Percentiles rank a stretch among this genome's conserved stretches.
Evolutionary conservation across 2,113 vertebrate species (phyloP).

Genomic region (Triplophysa siluroides): DNA sequence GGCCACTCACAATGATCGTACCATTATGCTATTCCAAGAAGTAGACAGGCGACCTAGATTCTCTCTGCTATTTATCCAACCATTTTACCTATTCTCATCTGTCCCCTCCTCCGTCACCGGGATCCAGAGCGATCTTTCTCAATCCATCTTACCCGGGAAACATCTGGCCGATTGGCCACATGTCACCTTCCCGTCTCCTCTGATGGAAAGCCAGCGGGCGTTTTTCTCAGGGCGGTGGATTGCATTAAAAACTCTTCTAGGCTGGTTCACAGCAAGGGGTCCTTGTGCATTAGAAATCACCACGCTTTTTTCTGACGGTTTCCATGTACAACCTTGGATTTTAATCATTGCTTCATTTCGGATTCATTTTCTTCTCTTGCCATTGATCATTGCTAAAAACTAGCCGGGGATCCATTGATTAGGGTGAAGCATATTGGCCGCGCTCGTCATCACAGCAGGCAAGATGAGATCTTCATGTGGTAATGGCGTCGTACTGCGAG

Average conservation of each 20-base stretch:
- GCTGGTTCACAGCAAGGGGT: constrained; percentile 15
- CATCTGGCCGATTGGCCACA: constrained; percentile 17
- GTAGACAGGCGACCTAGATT: constrained; percentile 68
- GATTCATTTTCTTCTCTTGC: background rate
- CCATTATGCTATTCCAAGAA: constrained; percentile 62
- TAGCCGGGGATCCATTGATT: background rate
- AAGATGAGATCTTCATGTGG: constrained; percentile 16
- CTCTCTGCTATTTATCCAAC: constrained; percentile 59
- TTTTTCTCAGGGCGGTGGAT: background rate
- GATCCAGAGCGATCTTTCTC: constrained; percentile 58
- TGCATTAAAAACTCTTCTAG: background rate
- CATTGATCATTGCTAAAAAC: constrained; percentile 21
- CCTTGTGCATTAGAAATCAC: background rate
- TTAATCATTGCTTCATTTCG: constrained; percentile 10
- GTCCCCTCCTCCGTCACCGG: background rate
- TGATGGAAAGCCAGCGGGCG: background rate
- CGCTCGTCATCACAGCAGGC: constrained; percentile 12
- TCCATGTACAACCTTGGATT: constrained; percentile 12
- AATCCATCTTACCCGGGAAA: background rate
- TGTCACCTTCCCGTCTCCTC: background rate
- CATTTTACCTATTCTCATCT: constrained; percentile 59
- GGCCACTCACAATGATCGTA: constrained; percentile 56
- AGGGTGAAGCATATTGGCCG: background rate
- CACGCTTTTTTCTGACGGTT: background rate
- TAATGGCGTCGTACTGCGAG: constrained; percentile 7